Evolutionary conservation across 1,140 invertebrate genomes (phyloP).

Genomic region (Drosophila nebulosa): DNA sequence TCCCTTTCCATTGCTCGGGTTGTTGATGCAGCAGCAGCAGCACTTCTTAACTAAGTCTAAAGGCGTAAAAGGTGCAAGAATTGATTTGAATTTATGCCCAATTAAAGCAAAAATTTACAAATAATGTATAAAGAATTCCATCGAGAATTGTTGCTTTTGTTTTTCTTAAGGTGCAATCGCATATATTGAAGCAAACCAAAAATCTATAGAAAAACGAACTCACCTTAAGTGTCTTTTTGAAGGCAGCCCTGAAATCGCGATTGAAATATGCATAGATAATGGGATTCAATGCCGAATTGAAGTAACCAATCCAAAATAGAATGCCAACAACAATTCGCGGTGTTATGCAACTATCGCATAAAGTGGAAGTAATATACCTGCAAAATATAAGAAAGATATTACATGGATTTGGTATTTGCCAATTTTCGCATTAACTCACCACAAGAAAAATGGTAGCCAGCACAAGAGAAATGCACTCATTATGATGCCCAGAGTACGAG

Average conservation of each 20-base stretch:
- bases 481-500: slow-evolving; percentile 96
- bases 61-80: slow-evolving; percentile 27
- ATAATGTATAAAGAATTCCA: slow-evolving; percentile 64
- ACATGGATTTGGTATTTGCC: not conserved
- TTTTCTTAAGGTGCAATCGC: not conserved
- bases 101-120: slow-evolving; percentile 54
- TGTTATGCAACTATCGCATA: slow-evolving; percentile 86
- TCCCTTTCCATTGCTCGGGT: slow-evolving; percentile 29
- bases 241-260: slow-evolving; percentile 95
- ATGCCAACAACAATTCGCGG: slow-evolving; percentile 87
- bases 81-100: slow-evolving; percentile 26
- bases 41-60: slow-evolving; percentile 64
- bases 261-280: slow-evolving; percentile 99
- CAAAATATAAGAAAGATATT: not conserved
- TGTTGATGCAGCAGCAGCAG: slow-evolving; percentile 53
- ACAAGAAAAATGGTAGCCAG: slow-evolving; percentile 97
- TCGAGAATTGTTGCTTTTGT: slow-evolving; percentile 13
- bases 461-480: slow-evolving; percentile 96
- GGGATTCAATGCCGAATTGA: slow-evolving; percentile 97
- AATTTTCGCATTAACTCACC: slow-evolving; percentile 82
- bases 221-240: slow-evolving; percentile 94
- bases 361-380: slow-evolving; percentile 92
- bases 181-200: slow-evolving; percentile 56
- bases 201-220: slow-evolving; percentile 64
- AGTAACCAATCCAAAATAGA: slow-evolving; percentile 98